Conservation (phyloP, 2,888 invertebrate species). For the Chymomyza caudatula region DNA sequence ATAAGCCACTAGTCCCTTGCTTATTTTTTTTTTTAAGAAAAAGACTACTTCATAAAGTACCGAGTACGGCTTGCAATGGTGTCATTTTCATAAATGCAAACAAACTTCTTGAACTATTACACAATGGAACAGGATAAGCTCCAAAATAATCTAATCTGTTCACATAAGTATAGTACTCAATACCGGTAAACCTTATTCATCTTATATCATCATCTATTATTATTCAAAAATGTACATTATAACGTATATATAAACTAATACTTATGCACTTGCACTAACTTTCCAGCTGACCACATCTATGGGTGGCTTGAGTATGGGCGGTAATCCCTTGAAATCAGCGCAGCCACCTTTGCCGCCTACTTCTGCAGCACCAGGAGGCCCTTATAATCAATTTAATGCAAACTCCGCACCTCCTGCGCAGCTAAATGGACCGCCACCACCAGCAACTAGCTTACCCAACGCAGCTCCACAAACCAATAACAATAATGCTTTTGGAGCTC, state of each 20-base stretch:
- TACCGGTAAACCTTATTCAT: too few relatives aligned
- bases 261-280: neutral
- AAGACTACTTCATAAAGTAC: too few relatives aligned
- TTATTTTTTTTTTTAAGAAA: too few relatives aligned
- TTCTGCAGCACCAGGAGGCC: constrained; percentile 25
- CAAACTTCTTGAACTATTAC: too few relatives aligned
- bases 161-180: too few relatives aligned
- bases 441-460: constrained; percentile 27
- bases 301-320: constrained; percentile 66
- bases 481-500: constrained; percentile 39
- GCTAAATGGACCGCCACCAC: constrained; percentile 29
- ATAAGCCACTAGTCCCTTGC: too few relatives aligned
- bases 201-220: too few relatives aligned
- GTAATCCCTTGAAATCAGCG: constrained; percentile 63
- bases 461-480: constrained; percentile 44
- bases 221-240: too few relatives aligned
- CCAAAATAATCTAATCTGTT: too few relatives aligned
- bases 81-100: too few relatives aligned
- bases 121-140: too few relatives aligned
- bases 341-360: constrained; percentile 31
- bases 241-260: neutral
- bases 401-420: constrained; percentile 41
- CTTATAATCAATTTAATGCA: constrained; percentile 55
- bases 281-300: constrained; percentile 72
- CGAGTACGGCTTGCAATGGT: too few relatives aligned